These are phyloP conservation scores for Gobiocypris rarus DNA, from an alignment of 2,113 vertebrate species.

Conservation along the genomic window DNA sequence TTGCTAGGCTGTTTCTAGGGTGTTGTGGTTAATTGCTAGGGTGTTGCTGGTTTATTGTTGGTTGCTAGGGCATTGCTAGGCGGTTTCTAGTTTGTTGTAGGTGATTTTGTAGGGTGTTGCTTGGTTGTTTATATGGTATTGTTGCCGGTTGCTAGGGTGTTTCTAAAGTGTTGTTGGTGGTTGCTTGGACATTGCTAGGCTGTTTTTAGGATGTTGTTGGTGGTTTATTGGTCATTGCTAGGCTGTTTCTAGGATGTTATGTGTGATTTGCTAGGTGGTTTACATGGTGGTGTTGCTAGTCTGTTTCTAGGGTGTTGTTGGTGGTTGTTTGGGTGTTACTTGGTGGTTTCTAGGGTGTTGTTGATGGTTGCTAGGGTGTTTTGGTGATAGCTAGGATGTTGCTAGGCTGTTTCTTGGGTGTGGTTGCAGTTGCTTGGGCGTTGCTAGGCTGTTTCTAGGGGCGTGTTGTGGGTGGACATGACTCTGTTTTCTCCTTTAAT, in stretches of 20 bases:
- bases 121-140: neutral
- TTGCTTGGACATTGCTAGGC: neutral
- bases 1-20: neutral
- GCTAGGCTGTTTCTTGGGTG: neutral
- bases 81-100: neutral
- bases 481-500: neutral
- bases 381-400: neutral
- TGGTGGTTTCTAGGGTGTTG: neutral
- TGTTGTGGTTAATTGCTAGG: neutral
- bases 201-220: neutral
- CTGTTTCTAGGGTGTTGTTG: neutral
- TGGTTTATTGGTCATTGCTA: neutral
- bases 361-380: neutral
- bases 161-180: neutral
- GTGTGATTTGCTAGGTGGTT: neutral
- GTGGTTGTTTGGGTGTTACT: neutral
- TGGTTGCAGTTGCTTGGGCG: no score
- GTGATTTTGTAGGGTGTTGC: neutral
- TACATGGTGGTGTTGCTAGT: neutral
- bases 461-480: neutral
- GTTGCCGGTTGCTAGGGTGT: no score
- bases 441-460: neutral
- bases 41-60: neutral
- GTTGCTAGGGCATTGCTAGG: neutral
- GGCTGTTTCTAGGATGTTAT: neutral